Conservation (phyloP, 2,888 invertebrate species). For the Lithophane semibrunnea region DNA sequence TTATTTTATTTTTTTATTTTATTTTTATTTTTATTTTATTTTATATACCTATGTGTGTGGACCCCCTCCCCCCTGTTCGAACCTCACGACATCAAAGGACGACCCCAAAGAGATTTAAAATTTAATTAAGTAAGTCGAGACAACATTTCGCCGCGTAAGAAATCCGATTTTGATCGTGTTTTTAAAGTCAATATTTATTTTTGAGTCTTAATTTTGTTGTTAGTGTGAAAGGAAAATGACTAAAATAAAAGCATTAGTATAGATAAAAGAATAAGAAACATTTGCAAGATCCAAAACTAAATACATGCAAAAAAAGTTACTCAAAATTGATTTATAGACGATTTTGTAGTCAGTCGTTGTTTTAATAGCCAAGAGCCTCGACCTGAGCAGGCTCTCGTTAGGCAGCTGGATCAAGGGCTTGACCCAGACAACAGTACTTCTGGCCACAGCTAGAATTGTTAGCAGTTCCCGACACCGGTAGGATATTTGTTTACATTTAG, state of each 20-base stretch:
- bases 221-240: not conserved
- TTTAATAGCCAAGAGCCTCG: not conserved
- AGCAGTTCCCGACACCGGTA: not conserved
- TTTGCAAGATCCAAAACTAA: conserved; percentile 13
- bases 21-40: too few species aligned
- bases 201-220: not conserved
- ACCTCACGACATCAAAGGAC: too few species aligned
- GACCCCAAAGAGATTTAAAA: not conserved
- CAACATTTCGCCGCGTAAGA: not conserved
- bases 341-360: conserved; percentile 1
- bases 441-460: not conserved
- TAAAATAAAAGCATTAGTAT: conserved; percentile 42
- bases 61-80: too few species aligned
- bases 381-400: not conserved
- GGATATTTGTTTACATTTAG: not conserved
- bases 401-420: too few species aligned
- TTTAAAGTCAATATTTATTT: not conserved
- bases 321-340: conserved; percentile 1
- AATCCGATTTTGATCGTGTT: not conserved
- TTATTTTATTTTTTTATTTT: too few species aligned
- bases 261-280: conserved; percentile 15
- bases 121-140: not conserved
- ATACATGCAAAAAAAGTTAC: conserved; percentile 22
- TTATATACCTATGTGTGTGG: too few species aligned
- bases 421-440: too few species aligned